phyloP scores from a whole-genome alignment of 2,888 invertebrate species.

The Pristionchus japonicus region DNA sequence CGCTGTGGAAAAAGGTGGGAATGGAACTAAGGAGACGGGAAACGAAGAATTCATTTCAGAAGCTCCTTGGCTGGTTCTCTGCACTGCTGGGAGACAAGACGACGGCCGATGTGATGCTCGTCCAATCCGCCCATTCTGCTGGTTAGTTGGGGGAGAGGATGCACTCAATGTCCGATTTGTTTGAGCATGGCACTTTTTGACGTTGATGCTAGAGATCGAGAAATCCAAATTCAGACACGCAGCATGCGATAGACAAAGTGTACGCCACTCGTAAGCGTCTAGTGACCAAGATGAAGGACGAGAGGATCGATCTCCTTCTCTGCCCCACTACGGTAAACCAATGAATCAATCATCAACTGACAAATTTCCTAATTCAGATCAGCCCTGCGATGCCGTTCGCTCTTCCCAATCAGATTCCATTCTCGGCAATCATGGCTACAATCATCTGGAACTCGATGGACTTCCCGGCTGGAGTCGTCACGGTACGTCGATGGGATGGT shows the following conservation, averaged over 20 bases:
- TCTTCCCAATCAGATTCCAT: not conserved
- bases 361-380: not conserved
- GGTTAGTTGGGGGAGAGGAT: too few species aligned
- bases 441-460: slow-evolving; percentile 10
- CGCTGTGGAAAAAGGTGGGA: not conserved
- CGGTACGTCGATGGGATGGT: not conserved
- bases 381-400: not conserved
- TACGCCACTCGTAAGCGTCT: not conserved
- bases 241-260: not conserved
- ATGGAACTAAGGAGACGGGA: not conserved
- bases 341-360: not conserved
- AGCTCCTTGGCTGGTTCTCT: not conserved
- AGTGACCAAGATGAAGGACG: not conserved
- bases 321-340: not conserved
- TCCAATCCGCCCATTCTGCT: not conserved
- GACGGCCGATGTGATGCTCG: not conserved
- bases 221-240: not conserved
- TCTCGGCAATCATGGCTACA: not conserved
- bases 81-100: not conserved
- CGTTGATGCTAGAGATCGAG: too few species aligned
- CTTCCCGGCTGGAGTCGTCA: slow-evolving; percentile 12
- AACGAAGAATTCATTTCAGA: not conserved
- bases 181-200: too few species aligned
- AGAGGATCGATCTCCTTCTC: not conserved
- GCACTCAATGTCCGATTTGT: too few species aligned